These are phyloP conservation scores for Embiotoca jacksoni DNA, from an alignment of 2,113 vertebrate species.

Conservation along the genomic window DNA sequence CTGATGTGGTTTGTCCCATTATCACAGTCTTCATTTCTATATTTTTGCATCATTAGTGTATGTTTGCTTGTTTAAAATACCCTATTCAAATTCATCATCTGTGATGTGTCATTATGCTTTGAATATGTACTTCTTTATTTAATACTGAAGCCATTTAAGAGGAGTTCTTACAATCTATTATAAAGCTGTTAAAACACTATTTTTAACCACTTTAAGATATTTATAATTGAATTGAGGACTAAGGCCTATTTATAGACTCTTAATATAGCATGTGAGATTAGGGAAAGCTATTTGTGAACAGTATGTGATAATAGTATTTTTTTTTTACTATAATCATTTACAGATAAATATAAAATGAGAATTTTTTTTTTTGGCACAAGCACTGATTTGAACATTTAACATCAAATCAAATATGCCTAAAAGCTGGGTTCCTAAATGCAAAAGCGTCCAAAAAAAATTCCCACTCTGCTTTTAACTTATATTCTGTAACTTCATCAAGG, in stretches of 20 bases:
- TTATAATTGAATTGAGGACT: background rate
- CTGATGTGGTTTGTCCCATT: too few species aligned
- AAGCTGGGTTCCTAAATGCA: slow-evolving; percentile 13
- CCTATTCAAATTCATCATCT: too few species aligned
- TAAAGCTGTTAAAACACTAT: background rate
- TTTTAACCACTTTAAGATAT: background rate
- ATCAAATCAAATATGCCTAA: background rate
- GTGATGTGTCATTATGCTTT: too few species aligned
- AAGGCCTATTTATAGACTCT: background rate
- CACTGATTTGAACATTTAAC: background rate
- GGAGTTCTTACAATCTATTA: background rate
- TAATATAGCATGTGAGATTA: background rate
- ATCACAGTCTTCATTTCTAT: too few species aligned
- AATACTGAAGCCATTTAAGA: background rate
- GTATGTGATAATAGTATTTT: too few species aligned
- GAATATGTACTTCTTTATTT: background rate
- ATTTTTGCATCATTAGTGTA: too few species aligned
- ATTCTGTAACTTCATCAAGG: slow-evolving; percentile 71
- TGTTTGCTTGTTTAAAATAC: too few species aligned
- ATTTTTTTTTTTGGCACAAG: too few species aligned
- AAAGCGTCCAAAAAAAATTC: slow-evolving; percentile 2
- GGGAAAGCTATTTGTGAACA: background rate
- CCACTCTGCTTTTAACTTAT: slow-evolving; percentile 38
- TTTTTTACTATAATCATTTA: too few species aligned
- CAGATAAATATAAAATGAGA: too few species aligned